A percentile compares a stretch with the other conserved stretches of the same genome.
Conservation (phyloP, 2,113 vertebrate species). For the Trematocara stigmaticum region DNA sequence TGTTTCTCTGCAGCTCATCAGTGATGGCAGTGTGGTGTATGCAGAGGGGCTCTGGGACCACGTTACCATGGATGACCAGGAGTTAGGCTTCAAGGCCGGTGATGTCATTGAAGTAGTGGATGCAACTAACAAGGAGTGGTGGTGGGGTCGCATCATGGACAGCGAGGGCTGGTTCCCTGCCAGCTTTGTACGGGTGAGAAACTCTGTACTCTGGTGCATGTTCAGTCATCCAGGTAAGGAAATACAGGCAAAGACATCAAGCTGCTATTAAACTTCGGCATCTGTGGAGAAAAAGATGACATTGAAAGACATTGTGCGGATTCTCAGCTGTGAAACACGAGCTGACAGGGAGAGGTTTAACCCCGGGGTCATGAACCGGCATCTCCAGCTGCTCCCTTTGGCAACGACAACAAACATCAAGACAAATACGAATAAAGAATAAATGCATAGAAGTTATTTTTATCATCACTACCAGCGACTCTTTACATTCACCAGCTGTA, state of each 20-base stretch:
- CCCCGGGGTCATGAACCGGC: no score
- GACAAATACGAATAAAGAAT: no score
- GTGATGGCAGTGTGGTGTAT: conserved; percentile 92
- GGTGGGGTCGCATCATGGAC: conserved; percentile 93
- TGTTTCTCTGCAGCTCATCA: conserved; percentile 81
- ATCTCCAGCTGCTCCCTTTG: no score
- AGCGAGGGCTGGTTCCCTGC: conserved; percentile 96
- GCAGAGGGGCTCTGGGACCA: conserved; percentile 98
- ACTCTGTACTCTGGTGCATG: neutral
- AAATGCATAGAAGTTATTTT: no score
- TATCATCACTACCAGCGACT: no score
- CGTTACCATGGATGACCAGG: conserved; percentile 97
- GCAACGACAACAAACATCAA: no score
- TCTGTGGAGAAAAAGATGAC: neutral
- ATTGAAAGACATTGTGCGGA: neutral
- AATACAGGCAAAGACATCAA: neutral
- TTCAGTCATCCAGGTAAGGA: neutral
- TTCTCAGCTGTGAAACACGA: no score
- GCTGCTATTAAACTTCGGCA: neutral
- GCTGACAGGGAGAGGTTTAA: no score
- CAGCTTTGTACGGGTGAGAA: conserved; percentile 90
- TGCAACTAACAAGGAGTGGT: conserved; percentile 96
- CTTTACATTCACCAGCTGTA: no score
- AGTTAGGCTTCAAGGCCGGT: conserved; percentile 92
- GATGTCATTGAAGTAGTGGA: conserved; percentile 96